A percentile compares a stretch with the other conserved stretches of the same genome.
Evolutionary conservation across 2,888 invertebrate species (phyloP).

Genomic region (Melinaea marsaeus): DNA sequence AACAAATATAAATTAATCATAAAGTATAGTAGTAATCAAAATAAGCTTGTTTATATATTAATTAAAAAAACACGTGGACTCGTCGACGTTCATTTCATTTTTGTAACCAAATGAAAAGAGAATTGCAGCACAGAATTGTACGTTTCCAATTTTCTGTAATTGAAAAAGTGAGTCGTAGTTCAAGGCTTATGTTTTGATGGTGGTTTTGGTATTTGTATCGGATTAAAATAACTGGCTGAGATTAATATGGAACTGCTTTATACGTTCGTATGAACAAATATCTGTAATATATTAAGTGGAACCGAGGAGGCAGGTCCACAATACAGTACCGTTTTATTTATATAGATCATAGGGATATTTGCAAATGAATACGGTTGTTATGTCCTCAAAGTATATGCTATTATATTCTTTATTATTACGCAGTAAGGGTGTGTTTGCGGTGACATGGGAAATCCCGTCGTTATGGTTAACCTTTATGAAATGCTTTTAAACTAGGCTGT

Average conservation of each 20-base stretch:
- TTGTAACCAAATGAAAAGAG: conserved; percentile 18
- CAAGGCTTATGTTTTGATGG: neutral
- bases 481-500: conserved; percentile 5
- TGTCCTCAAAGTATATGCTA: neutral
- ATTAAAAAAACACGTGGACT: neutral
- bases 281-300: too few species aligned
- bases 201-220: neutral
- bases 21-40: conserved; percentile 6
- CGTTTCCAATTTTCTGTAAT: conserved; percentile 19
- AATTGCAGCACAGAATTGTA: conserved; percentile 9
- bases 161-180: conserved; percentile 12
- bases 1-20: neutral
- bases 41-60: neutral
- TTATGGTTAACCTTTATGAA: conserved; percentile 2
- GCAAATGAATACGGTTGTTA: conserved; percentile 1
- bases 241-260: neutral
- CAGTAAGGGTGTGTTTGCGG: conserved; percentile 10
- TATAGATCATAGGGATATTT: neutral
- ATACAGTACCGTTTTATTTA: neutral
- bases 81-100: conserved; percentile 20
- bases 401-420: neutral
- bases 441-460: conserved; percentile 9
- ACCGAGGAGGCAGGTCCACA: neutral
- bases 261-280: neutral
- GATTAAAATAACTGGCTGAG: neutral